Percentiles rank a stretch among this genome's conserved stretches.
Evolutionary conservation across 1,140 invertebrate genomes (phyloP).

Genomic region (Anastrepha obliqua): DNA sequence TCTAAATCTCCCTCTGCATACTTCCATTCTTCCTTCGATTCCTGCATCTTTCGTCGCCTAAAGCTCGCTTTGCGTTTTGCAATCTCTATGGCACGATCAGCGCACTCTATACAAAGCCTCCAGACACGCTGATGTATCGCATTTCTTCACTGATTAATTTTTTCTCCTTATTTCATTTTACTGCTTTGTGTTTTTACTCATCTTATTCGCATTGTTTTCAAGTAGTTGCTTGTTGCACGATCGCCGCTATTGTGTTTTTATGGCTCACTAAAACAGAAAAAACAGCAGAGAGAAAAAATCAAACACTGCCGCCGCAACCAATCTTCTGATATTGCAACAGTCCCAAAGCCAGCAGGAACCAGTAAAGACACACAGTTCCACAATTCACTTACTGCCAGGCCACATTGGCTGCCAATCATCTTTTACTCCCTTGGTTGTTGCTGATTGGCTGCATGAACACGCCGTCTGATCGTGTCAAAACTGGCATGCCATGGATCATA

Average conservation of each 20-base stretch:
- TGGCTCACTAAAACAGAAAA: background rate
- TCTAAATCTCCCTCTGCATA: background rate
- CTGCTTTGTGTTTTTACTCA: background rate
- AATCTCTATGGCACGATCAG: background rate
- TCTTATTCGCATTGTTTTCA: background rate
- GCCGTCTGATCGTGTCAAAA: constrained; percentile 40
- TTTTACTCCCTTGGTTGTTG: background rate
- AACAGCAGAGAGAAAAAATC: background rate
- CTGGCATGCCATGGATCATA: constrained; percentile 45
- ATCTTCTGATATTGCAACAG: constrained; percentile 3
- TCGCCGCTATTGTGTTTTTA: constrained; percentile 2
- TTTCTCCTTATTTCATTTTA: constrained; percentile 17
- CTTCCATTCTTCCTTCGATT: background rate
- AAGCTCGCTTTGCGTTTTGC: background rate
- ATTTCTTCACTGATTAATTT: constrained; percentile 23
- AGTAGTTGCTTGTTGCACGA: constrained; percentile 23
- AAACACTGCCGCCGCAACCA: constrained; percentile 18
- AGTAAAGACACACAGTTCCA: background rate
- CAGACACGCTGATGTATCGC: constrained; percentile 10
- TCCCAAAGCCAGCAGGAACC: constrained; percentile 15
- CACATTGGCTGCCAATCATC: background rate
- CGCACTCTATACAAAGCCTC: background rate
- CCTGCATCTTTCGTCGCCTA: background rate
- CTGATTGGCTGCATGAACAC: background rate
- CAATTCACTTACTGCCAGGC: background rate